phyloP scores from a whole-genome alignment of 1,140 invertebrate genomes.

The Cotesia chilonis region DNA sequence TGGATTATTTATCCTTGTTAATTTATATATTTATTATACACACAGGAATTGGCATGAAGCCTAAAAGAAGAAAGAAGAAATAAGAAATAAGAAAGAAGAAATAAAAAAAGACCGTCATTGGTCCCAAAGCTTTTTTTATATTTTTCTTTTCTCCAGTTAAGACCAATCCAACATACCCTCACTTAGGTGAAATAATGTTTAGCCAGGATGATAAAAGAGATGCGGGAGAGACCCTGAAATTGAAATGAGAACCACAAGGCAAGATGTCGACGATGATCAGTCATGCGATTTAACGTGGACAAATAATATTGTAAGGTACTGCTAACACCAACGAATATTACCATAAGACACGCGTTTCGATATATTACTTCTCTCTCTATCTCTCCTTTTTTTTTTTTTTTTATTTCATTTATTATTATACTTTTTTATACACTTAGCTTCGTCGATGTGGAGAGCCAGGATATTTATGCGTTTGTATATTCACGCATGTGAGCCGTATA shows the following conservation, averaged over 20 bases:
- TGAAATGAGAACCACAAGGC: constrained; percentile 32
- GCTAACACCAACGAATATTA: constrained; percentile 51
- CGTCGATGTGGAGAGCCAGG: constrained; percentile 20
- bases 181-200: too few relatives aligned
- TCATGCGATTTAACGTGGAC: constrained; percentile 40
- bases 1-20: constrained; percentile 22
- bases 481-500: constrained; percentile 44
- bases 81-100: too few relatives aligned
- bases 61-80: not conserved
- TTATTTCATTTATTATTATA: constrained; percentile 24
- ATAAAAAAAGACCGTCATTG: too few relatives aligned
- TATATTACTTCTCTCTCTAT: constrained; percentile 6
- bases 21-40: constrained; percentile 17
- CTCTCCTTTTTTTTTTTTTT: not conserved
- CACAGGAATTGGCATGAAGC: not conserved
- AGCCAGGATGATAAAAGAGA: not conserved
- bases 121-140: too few relatives aligned
- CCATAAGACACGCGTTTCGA: constrained; percentile 54
- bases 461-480: constrained; percentile 59
- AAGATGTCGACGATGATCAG: constrained; percentile 34
- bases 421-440: constrained; percentile 12
- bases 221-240: constrained; percentile 7
- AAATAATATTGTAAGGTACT: constrained; percentile 44
- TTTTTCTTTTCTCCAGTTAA: not conserved
- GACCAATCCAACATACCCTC: too few relatives aligned